Evolutionary conservation across 2,797 vertebrate species (phyloP), one percentile per base, ranked within the genome.

Genomic region (Huso huso): DNA sequence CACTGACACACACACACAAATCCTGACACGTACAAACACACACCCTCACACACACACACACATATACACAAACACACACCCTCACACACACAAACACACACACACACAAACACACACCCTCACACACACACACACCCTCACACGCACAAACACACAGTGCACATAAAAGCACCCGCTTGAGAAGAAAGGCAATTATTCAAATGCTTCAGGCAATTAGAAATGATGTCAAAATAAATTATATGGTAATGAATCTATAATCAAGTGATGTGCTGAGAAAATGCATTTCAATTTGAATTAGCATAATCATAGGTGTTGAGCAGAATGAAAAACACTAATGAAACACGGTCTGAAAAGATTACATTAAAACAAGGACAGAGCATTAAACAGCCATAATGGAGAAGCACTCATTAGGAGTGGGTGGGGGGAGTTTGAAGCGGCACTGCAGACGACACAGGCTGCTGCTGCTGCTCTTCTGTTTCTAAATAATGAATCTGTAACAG

Each of bases 241-340:
- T 9, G 8, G 1, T 62, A 62, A 62, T 23, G 6, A 62, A 62
- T 23, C 48, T 62, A 12, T 48, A 62, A 62, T 8, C 18, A 55
- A 55, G 61, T 62, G 18, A 9, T 9, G 18, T 37, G 61, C 61
- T 37, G 61, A 62, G 13, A 62, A 62, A 62, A 62, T 48, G 15
- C 61, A 23, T 37, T 9, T 62, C 7, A 62, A 9, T 62, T 62
- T 18, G 7, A 62, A 62, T 62, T 10, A 62, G 18, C 6, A 62
- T 62, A 62, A 37, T 23, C 13, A 18, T 13, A 62, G 12, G 12
- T 58, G 15, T n/a, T 58, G 11, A 11, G 37, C 37, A 37, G 37
- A 37, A 55, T 55, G 53, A 55, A 55, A 55, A 55, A 15, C 8
- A 37, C 18, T 62, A 23, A 37, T 23, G 61, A 62, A 62, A 62